Evolutionary conservation across 92 coral and sea anemone genomes (phyloP), one percentile per base, ranked within the genome.

Genomic region (Epizoanthus ramosus): DNA sequence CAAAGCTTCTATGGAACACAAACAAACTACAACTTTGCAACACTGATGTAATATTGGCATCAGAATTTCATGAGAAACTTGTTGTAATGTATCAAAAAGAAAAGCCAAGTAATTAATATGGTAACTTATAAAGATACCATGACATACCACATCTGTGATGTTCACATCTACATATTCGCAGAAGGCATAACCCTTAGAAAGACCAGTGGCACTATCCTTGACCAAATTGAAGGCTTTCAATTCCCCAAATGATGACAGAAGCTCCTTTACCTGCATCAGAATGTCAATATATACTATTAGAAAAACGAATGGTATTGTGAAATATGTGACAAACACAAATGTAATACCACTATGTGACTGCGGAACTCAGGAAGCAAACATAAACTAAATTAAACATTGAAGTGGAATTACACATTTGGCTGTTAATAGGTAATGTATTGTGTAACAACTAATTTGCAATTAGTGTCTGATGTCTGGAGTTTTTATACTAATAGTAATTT

Each of bases 191-290:
- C 98, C 98, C 79, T 95, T 95, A 60, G 98, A 95, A 3, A 95
- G 91, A 3, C 98, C 98, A 61, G 98, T 95, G 19, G 98, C 98
- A 83, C 98, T 95, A 88, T 95, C 98, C 70, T 95, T 95, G 43
- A 95, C 98, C 68, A 95, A 79, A 79, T 95, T 95, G 84, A 95
- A 95, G 17, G 98, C 98, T 74, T 95, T 91, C 73, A 95, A 89
- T 65, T 95, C 98, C 19, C 98, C 98, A 93, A 95, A 95, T 54
- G 98, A 90, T 37, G 98, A 92, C 85, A 95, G 81, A 39, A 95
- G 88, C 70, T 95, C 98, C 63, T 95, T 95, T 8, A 95, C 98
- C 98, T 95, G 85, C 15, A 24, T 57, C 56, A 14, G 47, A 71
- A 75, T 21, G 45, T 18, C 39, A 71, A 60, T 7, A 9, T 6